Percentiles rank a stretch among this genome's conserved stretches.
phyloP scores from a whole-genome alignment of 2,797 vertebrate genomes.

The Tadarida brasiliensis region DNA sequence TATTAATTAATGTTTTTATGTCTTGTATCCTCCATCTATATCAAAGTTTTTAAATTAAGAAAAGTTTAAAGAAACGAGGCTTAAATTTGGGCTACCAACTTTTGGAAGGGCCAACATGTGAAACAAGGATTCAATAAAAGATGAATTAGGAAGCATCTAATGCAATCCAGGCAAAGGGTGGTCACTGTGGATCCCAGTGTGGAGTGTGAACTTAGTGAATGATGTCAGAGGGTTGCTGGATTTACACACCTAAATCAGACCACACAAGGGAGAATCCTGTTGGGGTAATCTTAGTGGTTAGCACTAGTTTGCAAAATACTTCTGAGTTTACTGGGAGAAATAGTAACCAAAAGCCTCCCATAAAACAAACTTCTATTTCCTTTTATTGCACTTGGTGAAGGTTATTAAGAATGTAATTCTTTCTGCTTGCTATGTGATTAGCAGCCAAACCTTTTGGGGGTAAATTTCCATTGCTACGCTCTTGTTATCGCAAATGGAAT shows the following conservation, averaged over 20 bases:
- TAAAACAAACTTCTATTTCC: constrained; percentile 82
- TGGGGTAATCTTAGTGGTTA: constrained; percentile 7
- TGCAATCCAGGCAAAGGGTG: neutral
- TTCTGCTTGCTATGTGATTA: constrained; percentile 76
- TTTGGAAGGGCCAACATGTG: neutral
- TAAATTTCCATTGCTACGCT: constrained; percentile 83
- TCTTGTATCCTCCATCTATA: neutral
- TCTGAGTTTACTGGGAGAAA: constrained; percentile 59
- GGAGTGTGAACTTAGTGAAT: neutral
- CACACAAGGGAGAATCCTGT: neutral
- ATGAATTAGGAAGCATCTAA: neutral
- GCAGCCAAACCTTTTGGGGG: constrained; percentile 82
- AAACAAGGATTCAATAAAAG: neutral
- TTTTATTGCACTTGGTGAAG: constrained; percentile 80
- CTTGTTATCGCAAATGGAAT: constrained; percentile 85
- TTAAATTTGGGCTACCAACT: neutral
- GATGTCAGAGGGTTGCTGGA: neutral
- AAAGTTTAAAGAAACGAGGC: neutral
- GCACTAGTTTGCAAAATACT: constrained; percentile 60
- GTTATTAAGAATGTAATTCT: constrained; percentile 81
- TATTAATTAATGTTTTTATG: neutral
- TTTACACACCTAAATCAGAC: neutral
- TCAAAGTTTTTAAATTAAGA: neutral
- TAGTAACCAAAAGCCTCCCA: constrained; percentile 68
- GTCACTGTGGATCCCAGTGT: neutral